Percentiles rank a stretch among this genome's conserved stretches.
These are phyloP conservation scores for Lordiphosa andalusiaca DNA, from an alignment of 2,888 invertebrate species.

Conservation along the genomic window DNA sequence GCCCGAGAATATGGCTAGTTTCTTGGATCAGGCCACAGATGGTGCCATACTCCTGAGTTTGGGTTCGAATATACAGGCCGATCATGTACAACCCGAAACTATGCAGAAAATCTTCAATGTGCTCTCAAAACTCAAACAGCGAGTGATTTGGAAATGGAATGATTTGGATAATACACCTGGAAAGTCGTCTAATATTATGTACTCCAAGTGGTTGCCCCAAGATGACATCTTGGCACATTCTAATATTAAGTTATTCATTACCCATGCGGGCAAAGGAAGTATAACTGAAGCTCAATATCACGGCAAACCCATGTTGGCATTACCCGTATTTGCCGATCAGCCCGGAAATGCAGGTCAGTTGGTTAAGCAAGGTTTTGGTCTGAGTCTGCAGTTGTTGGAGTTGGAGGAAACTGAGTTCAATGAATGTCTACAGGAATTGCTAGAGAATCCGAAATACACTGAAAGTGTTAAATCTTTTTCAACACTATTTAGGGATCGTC, in stretches of 20 bases:
- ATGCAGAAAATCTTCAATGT: conserved; percentile 82
- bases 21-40: conserved; percentile 66
- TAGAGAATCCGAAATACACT: conserved; percentile 55
- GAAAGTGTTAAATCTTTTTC: conserved; percentile 79
- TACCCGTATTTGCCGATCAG: conserved; percentile 72
- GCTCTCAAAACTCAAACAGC: conserved; percentile 82
- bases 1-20: conserved; percentile 64
- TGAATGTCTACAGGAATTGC: conserved; percentile 49
- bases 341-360: conserved; percentile 47
- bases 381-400: conserved; percentile 32
- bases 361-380: conserved; percentile 52
- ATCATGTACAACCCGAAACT: conserved; percentile 80
- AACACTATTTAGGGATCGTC: conserved; percentile 81
- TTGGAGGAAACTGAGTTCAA: conserved; percentile 41
- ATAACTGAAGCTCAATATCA: conserved; percentile 83
- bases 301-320: conserved; percentile 81
- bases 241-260: conserved; percentile 83
- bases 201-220: conserved; percentile 86
- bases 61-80: conserved; percentile 78
- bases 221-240: conserved; percentile 84
- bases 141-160: conserved; percentile 86
- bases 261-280: conserved; percentile 85
- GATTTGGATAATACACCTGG: conserved; percentile 81
- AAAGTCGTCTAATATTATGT: conserved; percentile 82
- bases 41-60: conserved; percentile 80